phyloP scores from a whole-genome alignment of 92 coral and sea anemone species.

The Diadumene lineata region DNA sequence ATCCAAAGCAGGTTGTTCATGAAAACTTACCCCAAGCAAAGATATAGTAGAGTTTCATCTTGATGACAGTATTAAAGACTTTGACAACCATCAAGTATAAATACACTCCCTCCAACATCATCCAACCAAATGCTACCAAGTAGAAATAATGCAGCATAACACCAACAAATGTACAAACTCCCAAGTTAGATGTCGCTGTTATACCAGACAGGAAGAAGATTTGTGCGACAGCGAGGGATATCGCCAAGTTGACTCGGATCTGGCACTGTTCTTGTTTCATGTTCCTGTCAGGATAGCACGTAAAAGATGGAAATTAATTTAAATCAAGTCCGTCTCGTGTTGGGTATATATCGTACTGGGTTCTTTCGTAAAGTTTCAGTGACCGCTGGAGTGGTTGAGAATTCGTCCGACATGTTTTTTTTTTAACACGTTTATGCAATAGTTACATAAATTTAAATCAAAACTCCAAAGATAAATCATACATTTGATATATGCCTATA shows the following conservation, averaged over 20 bases:
- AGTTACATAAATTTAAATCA: too few relatives aligned
- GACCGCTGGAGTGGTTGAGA: too few relatives aligned
- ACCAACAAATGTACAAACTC: slow-evolving; percentile 51
- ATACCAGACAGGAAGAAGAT: slow-evolving; percentile 60
- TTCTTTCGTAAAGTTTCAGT: too few relatives aligned
- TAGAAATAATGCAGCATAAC: slow-evolving; percentile 54
- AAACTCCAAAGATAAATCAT: too few relatives aligned
- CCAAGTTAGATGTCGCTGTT: slow-evolving; percentile 52
- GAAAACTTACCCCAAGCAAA: slow-evolving; percentile 56
- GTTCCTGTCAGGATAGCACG: too few relatives aligned
- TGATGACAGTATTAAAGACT: slow-evolving; percentile 49
- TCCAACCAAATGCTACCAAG: slow-evolving; percentile 64
- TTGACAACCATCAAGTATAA: slow-evolving; percentile 73
- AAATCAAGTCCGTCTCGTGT: not conserved
- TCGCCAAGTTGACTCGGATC: slow-evolving; percentile 61
- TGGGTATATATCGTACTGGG: too few relatives aligned
- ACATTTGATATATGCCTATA: too few relatives aligned
- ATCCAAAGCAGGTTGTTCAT: too few relatives aligned
- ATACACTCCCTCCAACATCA: slow-evolving; percentile 63
- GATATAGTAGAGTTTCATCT: slow-evolving; percentile 34
- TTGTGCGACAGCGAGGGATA: slow-evolving; percentile 66
- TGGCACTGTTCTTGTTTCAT: slow-evolving; percentile 55
- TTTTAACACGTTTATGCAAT: too few relatives aligned
- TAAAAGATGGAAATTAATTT: not conserved
- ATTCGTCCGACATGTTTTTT: too few relatives aligned